phyloP scores from a whole-genome alignment of 2,888 invertebrate genomes.

The Eilema griseolum region DNA sequence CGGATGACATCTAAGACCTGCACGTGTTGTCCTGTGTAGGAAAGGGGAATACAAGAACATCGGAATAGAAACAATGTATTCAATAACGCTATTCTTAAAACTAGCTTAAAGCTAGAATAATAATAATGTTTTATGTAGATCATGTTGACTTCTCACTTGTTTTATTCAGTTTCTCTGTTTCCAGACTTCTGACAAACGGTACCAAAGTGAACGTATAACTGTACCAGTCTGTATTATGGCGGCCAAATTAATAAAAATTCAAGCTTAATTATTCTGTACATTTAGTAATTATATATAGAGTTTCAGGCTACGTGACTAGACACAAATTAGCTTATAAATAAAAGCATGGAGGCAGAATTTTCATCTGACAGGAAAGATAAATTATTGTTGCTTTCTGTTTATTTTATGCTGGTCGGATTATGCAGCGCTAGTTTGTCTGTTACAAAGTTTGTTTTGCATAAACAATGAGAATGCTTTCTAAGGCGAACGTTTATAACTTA shows the following conservation, averaged over 20 bases:
- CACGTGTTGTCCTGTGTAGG: too few species aligned
- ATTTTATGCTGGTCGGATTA: conserved; percentile 11
- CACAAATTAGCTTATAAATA: conserved; percentile 24
- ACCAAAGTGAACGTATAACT: conserved; percentile 37
- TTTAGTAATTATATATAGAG: conserved; percentile 24
- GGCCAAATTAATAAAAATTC: conserved; percentile 37
- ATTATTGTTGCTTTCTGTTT: conserved; percentile 10
- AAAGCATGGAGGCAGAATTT: conserved; percentile 18
- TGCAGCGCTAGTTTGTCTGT: not conserved
- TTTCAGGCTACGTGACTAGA: conserved; percentile 37
- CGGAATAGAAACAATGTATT: not conserved
- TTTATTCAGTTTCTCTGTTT: conserved; percentile 22
- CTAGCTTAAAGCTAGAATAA: conserved; percentile 13
- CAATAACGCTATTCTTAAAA: not conserved
- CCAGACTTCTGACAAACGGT: conserved; percentile 40
- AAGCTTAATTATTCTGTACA: conserved; percentile 31
- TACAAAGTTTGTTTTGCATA: not conserved
- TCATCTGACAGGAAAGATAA: not conserved
- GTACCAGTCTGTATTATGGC: conserved; percentile 29
- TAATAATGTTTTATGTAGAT: conserved; percentile 10
- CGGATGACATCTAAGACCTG: too few species aligned
- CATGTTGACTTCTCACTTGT: conserved; percentile 24
- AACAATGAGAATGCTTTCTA: not conserved
- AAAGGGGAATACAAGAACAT: too few species aligned
- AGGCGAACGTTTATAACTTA: conserved; percentile 1